Conservation (phyloP, 1,140 invertebrate genomes). For the Drosophila asahinai region DNA sequence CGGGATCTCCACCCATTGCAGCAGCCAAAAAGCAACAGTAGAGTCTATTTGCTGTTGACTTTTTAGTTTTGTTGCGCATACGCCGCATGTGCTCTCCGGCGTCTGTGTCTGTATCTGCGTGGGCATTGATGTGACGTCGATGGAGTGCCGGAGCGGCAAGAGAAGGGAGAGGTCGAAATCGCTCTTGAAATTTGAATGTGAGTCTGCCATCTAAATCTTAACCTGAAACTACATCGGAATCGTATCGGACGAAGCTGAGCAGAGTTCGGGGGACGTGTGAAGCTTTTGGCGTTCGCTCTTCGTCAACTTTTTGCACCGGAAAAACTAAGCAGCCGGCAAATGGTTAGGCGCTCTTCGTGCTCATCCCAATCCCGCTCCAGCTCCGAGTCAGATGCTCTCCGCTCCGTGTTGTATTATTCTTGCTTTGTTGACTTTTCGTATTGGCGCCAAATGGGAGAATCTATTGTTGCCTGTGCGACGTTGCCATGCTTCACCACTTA, state of each 20-base stretch:
- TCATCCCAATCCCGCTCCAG: neutral
- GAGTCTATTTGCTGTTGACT: slow-evolving; percentile 53
- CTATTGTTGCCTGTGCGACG: slow-evolving; percentile 46
- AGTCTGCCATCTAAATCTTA: slow-evolving; percentile 13
- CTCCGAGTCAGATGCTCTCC: slow-evolving; percentile 18
- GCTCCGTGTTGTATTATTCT: slow-evolving; percentile 24
- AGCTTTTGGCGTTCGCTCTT: slow-evolving; percentile 63
- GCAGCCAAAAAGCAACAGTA: slow-evolving; percentile 44
- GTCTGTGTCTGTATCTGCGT: slow-evolving; percentile 27
- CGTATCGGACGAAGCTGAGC: neutral
- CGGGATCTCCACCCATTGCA: slow-evolving; percentile 1
- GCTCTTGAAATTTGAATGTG: slow-evolving; percentile 14
- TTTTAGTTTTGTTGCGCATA: slow-evolving; percentile 62
- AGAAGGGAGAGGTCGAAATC: slow-evolving; percentile 7
- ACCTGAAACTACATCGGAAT: slow-evolving; percentile 5
- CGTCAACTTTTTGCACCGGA: slow-evolving; percentile 66
- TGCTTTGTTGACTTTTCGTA: slow-evolving; percentile 61
- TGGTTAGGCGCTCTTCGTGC: slow-evolving; percentile 28
- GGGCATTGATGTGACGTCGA: slow-evolving; percentile 41
- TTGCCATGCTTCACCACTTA: slow-evolving; percentile 59
- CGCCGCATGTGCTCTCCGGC: slow-evolving; percentile 20
- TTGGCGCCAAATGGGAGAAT: slow-evolving; percentile 70
- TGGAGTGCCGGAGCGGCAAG: slow-evolving; percentile 17
- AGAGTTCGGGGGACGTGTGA: slow-evolving; percentile 21
- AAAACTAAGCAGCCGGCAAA: slow-evolving; percentile 77